These are phyloP conservation scores for Sebastes schlegelii DNA, from an alignment of 2,113 vertebrate genomes.

Conservation along the genomic window DNA sequence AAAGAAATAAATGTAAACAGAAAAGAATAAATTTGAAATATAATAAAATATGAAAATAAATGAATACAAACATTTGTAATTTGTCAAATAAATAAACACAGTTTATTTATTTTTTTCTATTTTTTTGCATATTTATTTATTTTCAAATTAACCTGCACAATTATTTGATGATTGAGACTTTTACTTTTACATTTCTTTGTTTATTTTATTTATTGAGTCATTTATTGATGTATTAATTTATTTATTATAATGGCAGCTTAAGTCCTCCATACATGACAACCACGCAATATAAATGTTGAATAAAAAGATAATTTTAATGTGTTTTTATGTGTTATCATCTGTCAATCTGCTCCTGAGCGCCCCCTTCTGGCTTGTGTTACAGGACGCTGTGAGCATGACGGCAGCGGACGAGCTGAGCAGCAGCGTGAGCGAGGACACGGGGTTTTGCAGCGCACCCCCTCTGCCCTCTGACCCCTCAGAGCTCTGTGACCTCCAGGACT, in stretches of 20 bases:
- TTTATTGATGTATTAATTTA: background rate
- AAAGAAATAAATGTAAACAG: background rate
- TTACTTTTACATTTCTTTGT: background rate
- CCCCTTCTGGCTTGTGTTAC: constrained; percentile 41
- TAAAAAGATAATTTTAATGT: background rate
- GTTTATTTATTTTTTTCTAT: background rate
- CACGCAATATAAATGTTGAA: background rate
- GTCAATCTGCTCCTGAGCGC: constrained; percentile 35
- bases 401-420: constrained; percentile 93
- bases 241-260: background rate
- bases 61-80: background rate
- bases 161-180: background rate
- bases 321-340: background rate
- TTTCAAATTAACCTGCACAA: background rate
- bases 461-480: constrained; percentile 88
- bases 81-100: background rate
- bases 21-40: too few species aligned
- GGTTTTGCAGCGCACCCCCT: constrained; percentile 88
- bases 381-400: constrained; percentile 86
- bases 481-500: constrained; percentile 86
- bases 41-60: background rate
- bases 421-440: constrained; percentile 92
- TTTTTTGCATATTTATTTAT: background rate
- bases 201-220: background rate
- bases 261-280: background rate